Evolutionary conservation across 2,797 vertebrate species (phyloP).

Genomic region (Cirrhinus molitorella): DNA sequence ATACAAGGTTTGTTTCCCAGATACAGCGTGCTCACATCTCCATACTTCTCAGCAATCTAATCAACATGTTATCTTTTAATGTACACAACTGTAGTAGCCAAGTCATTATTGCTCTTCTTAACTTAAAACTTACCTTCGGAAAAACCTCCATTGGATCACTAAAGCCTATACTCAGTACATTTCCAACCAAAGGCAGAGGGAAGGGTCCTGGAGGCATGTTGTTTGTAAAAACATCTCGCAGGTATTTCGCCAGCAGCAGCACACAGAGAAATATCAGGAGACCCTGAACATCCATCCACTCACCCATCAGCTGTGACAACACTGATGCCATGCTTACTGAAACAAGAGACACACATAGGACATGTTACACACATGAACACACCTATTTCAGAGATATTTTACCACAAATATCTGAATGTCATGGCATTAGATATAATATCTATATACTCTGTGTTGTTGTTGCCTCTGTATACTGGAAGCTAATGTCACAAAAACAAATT

Average conservation of each 20-base stretch:
- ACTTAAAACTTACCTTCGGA: slow-evolving; percentile 57
- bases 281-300: slow-evolving; percentile 60
- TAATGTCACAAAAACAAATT: too few relatives aligned
- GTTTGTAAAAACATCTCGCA: slow-evolving; percentile 52
- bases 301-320: slow-evolving; percentile 1
- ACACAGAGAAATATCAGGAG: slow-evolving; percentile 61
- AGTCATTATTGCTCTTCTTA: background rate
- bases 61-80: background rate
- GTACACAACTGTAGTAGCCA: background rate
- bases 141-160: slow-evolving; percentile 57
- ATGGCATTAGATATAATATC: background rate
- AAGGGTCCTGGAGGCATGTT: slow-evolving; percentile 68
- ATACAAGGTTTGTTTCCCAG: slow-evolving; percentile 53
- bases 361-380: background rate
- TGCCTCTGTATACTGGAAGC: too few relatives aligned
- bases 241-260: slow-evolving; percentile 65
- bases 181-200: slow-evolving; percentile 68
- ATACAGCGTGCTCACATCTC: slow-evolving; percentile 68
- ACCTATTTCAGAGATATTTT: background rate
- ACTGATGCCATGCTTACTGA: slow-evolving; percentile 21
- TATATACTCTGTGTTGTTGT: too few relatives aligned
- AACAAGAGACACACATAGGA: background rate
- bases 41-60: slow-evolving; percentile 75
- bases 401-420: background rate
- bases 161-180: slow-evolving; percentile 60